Evolutionary conservation across 2,797 vertebrate genomes (phyloP), one percentile per base, ranked within the genome.

Genomic region (Rhynchotus rufescens): DNA sequence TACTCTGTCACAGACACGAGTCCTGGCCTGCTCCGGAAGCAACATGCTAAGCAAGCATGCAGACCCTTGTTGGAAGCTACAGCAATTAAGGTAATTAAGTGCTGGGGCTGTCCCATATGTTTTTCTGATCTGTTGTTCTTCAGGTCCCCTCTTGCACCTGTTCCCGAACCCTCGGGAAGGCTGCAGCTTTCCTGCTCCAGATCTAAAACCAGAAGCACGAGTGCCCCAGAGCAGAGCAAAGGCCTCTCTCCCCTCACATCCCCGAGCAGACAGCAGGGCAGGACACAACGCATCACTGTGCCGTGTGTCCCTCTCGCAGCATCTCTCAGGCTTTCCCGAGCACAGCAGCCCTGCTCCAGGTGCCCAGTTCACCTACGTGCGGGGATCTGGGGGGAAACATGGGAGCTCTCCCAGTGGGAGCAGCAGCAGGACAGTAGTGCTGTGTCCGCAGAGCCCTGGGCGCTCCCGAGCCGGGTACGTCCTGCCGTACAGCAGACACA

Each of bases 51-150:
- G 62, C 85, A 80, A 94, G 74, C 84, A 69, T 2, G 34, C 89
- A 95, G 92, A 76, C n/a, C 64, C 65, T 83, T 0, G 0, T 20
- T 85, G 82, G 89, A 90, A 87, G 82, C 71, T 89, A n/a, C 17
- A 65, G 80, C 89, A 95, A 94, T 93, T 95, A 95, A 71, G 80
- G 91, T 91, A 94, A 96, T 95, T 87, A 92, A 81, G 83, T 78
- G 74, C 85, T 89, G 49, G 77, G 85, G 80, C 6, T 4, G 56
- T 71, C 67, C 93, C 94, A 95, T 95, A 91, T 95, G 93, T 94
- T 95, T 95, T 95, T 93, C 92, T 94, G 91, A 84, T 84, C 91
- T 89, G 88, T 76, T 93, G 67, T 19, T 81, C 84, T 88, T 89
- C 44, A 79, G 52, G 91, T 64, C 40, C 65, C 38, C 47, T 73